Base-by-base conservation (phyloP, 2,888 invertebrate genomes). In the Tipula helvola region DNA sequence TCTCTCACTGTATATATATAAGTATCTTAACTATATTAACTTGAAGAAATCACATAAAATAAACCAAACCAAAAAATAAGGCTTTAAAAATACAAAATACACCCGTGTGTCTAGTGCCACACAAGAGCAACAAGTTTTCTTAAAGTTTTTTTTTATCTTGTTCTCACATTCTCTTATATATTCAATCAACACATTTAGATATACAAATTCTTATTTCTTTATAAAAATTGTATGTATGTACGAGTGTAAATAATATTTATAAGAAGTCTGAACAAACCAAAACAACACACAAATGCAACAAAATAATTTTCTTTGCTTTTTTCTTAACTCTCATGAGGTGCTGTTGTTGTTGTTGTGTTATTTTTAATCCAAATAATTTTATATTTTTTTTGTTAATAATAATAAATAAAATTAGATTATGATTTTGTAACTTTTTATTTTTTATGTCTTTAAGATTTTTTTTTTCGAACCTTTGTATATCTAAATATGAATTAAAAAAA, bases 21-120 rank as follows among this genome's bases (percentile, higher is more conserved):
- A 4, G 3, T 39, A 1, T 44, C 44, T 44, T 52, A 16, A 52
- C 52, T 52, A 16, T 52, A n/a, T 52, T 28, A 52, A 52, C 52
- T 52, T 52, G n/a, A 52, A n/a, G 52, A 52, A 52, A 52, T 52
- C n/a, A 28, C 28, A 52, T 52, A 52, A 52, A 52, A 52, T 52
- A 52, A 52, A 44, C 44, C 52, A 52, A 52, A 13, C n/a, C 52
- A 52, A n/a, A 52, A 52, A 52, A 52, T 52, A 52, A 52, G 52
- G 52, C 52, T 52, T 52, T 52, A 10, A 83, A 36, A 83, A 83
- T 13, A 83, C 8, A 83, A 36, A 83, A 28, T 83, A 83, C 83
- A 83, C 83, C 83, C 83, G 83, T 83, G 83, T 83, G 83, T 83
- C 83, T 83, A 83, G 83, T 83, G 36, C 83, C 83, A 83, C 83